Percentiles rank a stretch among this genome's conserved stretches.
Conservation (phyloP, 2,888 invertebrate genomes). For the Euclidia mi region DNA sequence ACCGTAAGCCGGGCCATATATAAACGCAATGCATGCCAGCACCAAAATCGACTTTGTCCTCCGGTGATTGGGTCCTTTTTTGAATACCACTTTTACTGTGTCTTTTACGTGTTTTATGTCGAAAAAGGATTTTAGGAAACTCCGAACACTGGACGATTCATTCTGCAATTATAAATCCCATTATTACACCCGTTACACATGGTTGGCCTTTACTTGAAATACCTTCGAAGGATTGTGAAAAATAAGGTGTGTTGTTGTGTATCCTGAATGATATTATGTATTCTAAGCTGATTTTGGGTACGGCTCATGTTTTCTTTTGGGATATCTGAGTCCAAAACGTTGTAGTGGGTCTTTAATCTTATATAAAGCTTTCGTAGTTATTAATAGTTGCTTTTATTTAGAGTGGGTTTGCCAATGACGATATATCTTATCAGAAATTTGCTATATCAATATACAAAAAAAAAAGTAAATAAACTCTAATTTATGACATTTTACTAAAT, state of each 20-base stretch:
- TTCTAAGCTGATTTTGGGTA: constrained; percentile 14
- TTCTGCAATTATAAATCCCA: constrained; percentile 69
- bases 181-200: constrained; percentile 33
- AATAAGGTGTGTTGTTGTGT: no score
- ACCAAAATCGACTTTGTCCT: constrained; percentile 80
- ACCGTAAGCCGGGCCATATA: constrained; percentile 82
- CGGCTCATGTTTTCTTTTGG: constrained; percentile 1
- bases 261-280: not conserved
- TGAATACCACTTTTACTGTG: constrained; percentile 86
- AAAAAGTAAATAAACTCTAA: no score
- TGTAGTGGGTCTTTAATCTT: no score
- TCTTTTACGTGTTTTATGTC: constrained; percentile 86
- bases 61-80: constrained; percentile 79
- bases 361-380: no score
- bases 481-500: no score
- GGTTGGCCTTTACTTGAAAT: constrained; percentile 20
- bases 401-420: no score
- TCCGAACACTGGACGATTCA: constrained; percentile 58
- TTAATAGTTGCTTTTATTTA: no score
- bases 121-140: constrained; percentile 84
- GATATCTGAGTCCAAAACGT: no score
- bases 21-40: constrained; percentile 74
- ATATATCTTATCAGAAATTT: no score
- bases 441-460: no score
- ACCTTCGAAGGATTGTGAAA: no score